Evolutionary conservation across 30 jellyfish, hydroid and myxozoan genomes (phyloP), one percentile per base, ranked within the genome.

Genomic region (Chrysaora quinquecirrha): DNA sequence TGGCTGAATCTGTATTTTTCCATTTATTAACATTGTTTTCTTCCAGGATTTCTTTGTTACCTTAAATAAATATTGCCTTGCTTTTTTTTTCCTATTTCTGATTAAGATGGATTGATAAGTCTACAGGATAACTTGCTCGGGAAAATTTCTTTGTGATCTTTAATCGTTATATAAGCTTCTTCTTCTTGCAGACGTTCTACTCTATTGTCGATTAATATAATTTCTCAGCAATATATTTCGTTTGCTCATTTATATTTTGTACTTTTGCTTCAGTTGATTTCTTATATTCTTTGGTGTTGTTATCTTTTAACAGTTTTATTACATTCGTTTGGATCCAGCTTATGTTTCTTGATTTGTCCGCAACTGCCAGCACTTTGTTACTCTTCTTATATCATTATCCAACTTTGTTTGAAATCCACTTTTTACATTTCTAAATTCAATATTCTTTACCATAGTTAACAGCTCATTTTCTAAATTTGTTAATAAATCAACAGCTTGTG

Each of bases 111-210:
- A 20, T 80, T 87, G 6, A 71, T 69, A 21, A 72, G 33, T 14
- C 90, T 29, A 32, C 73, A 27, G 10, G 56, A 47, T 2, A 87
- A 35, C 16, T 85, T 64, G 79, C 58, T 76, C 1, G 31, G 72
- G 78, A 74, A 89, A 50, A 83, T 83, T 11, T 82, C 91, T 77
- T 86, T 64, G 50, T 78, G 96, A 64, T 65, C 82, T 62, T 68
- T 22, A 3, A 1, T 27, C 38, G 20, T 35, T 76, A n/a, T n/a
- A n/a, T n/a, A n/a, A n/a, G n/a, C n/a, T n/a, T n/a, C n/a, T n/a
- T n/a, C n/a, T n/a, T n/a, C 81, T 29, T 76, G 78, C 48, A 47
- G 10, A 30, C 80, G 19, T 48, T 86, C 81, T n/a, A 31, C 16
- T 75, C 90, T 75, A 28, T 85, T 77, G 23, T 80, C 71, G 9